These are phyloP conservation scores for Gnatocerus cornutus DNA, from an alignment of 2,888 invertebrate genomes.

Conservation along the genomic window DNA sequence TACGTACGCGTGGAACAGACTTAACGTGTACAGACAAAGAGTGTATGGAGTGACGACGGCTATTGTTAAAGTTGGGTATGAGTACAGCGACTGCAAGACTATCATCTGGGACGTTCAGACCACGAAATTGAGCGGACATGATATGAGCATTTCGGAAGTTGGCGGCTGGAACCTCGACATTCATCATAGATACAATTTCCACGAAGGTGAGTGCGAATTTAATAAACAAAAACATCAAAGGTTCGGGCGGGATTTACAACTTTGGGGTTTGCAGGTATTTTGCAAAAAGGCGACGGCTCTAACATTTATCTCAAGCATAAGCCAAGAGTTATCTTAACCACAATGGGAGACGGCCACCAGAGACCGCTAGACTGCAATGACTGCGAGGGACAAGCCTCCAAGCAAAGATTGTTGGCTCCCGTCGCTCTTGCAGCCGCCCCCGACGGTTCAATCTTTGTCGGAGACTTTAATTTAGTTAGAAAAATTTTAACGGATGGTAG, in stretches of 20 bases:
- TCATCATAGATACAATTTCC: slow-evolving; percentile 98
- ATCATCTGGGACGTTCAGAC: slow-evolving; percentile 98
- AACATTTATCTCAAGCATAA: slow-evolving; percentile 95
- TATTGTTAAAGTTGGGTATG: slow-evolving; percentile 96
- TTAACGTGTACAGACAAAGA: slow-evolving; percentile 96
- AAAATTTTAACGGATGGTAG: slow-evolving; percentile 90
- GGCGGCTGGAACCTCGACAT: slow-evolving; percentile 99
- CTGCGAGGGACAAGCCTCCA: slow-evolving; percentile 85
- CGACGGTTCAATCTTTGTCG: slow-evolving; percentile 95
- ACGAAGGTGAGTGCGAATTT: slow-evolving; percentile 85
- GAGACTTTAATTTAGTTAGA: slow-evolving; percentile 95
- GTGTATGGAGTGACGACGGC: slow-evolving; percentile 98
- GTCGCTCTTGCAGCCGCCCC: slow-evolving; percentile 93
- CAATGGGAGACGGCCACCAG: slow-evolving; percentile 94
- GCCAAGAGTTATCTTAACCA: slow-evolving; percentile 90
- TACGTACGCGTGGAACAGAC: slow-evolving; percentile 97
- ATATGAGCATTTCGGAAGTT: slow-evolving; percentile 97
- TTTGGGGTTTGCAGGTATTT: slow-evolving; percentile 79
- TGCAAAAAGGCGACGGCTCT: slow-evolving; percentile 98
- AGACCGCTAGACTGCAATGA: slow-evolving; percentile 88
- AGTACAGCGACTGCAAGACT: slow-evolving; percentile 93
- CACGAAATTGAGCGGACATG: slow-evolving; percentile 95
- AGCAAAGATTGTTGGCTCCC: slow-evolving; percentile 90
- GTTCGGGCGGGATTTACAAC: too few relatives aligned
- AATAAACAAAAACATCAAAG: too few relatives aligned